Evolutionary conservation across 2,797 vertebrate genomes (phyloP).

Genomic region (Cichlasoma orientale): DNA sequence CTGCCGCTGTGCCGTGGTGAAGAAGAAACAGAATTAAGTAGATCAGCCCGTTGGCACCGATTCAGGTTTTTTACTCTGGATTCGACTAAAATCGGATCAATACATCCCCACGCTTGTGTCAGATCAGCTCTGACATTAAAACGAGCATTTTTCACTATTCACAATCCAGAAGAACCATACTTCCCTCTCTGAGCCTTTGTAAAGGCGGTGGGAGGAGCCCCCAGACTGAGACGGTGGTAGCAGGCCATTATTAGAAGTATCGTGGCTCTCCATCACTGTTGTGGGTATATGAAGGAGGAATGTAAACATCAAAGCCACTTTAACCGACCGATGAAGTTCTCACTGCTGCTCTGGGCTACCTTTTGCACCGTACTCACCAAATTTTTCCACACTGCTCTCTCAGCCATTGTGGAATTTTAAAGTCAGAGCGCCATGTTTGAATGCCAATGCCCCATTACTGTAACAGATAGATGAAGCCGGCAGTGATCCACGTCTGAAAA

Average conservation of each 20-base stretch:
- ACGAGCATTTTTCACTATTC: too few relatives aligned
- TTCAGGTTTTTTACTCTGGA: background rate
- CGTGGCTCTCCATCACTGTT: background rate
- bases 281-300: background rate
- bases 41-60: background rate
- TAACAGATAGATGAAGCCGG: slow-evolving; percentile 14
- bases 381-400: background rate
- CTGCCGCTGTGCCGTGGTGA: background rate
- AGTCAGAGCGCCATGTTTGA: background rate
- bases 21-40: background rate
- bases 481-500: background rate
- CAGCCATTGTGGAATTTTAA: background rate
- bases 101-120: too few relatives aligned
- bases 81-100: background rate
- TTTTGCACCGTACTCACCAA: background rate
- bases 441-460: background rate
- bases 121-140: too few relatives aligned
- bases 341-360: background rate
- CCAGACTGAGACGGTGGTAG: background rate
- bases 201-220: background rate
- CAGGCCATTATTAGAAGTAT: background rate
- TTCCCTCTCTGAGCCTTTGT: fast-evolving
- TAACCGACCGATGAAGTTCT: too few relatives aligned
- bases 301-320: background rate
- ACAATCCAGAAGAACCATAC: fast-evolving